Percentiles rank a stretch among this genome's conserved stretches.
phyloP scores from a whole-genome alignment of 2,797 vertebrate genomes.

The Xyrichtys novacula region DNA sequence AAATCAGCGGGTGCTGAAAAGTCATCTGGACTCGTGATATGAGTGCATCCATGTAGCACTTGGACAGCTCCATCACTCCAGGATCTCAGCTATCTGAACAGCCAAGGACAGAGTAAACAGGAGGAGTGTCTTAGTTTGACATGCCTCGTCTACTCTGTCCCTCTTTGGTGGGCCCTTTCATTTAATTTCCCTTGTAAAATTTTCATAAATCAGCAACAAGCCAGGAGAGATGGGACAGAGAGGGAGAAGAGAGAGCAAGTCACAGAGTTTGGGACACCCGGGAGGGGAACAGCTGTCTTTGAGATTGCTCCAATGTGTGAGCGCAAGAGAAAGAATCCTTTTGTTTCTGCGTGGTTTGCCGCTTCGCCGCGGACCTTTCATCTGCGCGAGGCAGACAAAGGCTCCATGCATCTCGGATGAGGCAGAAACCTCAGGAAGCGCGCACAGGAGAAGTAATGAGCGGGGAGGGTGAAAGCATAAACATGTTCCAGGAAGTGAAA shows the following conservation, averaged over 20 bases:
- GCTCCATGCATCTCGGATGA: conserved; percentile 68
- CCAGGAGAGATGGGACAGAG: conserved; percentile 31
- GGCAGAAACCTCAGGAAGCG: conserved; percentile 65
- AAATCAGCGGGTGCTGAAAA: conserved; percentile 62
- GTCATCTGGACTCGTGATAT: conserved; percentile 65
- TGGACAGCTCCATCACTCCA: conserved; percentile 34
- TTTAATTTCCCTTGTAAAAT: conserved; percentile 54
- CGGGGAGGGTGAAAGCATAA: conserved; percentile 59
- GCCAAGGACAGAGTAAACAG: conserved; percentile 52
- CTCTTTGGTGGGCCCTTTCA: conserved; percentile 61
- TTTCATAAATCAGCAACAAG: conserved; percentile 65
- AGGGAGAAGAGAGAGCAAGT: conserved; percentile 31
- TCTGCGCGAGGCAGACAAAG: conserved; percentile 69
- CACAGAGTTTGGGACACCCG: conserved; percentile 62
- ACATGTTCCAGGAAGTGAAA: conserved; percentile 67
- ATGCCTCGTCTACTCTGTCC: conserved; percentile 35
- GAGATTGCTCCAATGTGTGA: conserved; percentile 78
- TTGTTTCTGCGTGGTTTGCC: conserved; percentile 74
- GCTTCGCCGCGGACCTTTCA: conserved; percentile 69
- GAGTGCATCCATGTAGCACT: conserved; percentile 36
- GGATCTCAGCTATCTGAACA: conserved; percentile 69
- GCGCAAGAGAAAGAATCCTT: conserved; percentile 77
- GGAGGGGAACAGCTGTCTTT: conserved; percentile 76
- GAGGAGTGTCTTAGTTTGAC: conserved; percentile 28
- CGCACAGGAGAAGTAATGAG: conserved; percentile 65